Base-by-base conservation (phyloP, 2,888 invertebrate species). In the Apodemia mormo region DNA sequence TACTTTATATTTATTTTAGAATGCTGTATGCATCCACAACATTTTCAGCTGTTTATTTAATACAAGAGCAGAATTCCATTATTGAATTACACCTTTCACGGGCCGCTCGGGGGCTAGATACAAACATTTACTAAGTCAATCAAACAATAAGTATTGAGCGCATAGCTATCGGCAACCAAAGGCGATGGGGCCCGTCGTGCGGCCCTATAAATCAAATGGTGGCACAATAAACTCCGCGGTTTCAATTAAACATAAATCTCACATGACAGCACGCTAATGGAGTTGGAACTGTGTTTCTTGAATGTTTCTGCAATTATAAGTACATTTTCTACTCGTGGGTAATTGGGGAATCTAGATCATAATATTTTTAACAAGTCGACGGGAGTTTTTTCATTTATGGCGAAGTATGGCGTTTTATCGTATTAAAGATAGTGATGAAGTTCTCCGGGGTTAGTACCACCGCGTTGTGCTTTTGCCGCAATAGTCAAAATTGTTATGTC, bases 181-280 rank as follows among this genome's bases (percentile, higher is more conserved):
- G 54, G 52, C 67, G 66, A 58, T 58, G 56, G 56, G 56, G 56
- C 56, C n/a, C 8, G 37, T 56, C 56, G 22, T 58, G 70, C 68
- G 67, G 54, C 70, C 66, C 74, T 76, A 85, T 90, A 91, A 90
- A 90, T 92, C 91, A 89, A 75, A 80, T 61, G 80, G 80, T 81
- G 86, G 85, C 86, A 88, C 88, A 88, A 88, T 88, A 87, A 85
- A 87, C 84, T 85, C 85, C 78, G 85, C 80, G 86, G 88, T 88
- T 91, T 92, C 92, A 92, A 92, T 92, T 92, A 92, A 85, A 88
- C 89, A 91, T 92, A 92, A 92, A 92, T 92, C 90, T 88, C 78
- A 72, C 71, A 76, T 82, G 89, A 88, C 90, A 83, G 79, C 74
- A 76, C 73, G 80, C 84, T 89, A 90, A 89, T 89, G 87, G 89